phyloP scores from a whole-genome alignment of 2,113 vertebrate species.

The Nerophis ophidion region DNA sequence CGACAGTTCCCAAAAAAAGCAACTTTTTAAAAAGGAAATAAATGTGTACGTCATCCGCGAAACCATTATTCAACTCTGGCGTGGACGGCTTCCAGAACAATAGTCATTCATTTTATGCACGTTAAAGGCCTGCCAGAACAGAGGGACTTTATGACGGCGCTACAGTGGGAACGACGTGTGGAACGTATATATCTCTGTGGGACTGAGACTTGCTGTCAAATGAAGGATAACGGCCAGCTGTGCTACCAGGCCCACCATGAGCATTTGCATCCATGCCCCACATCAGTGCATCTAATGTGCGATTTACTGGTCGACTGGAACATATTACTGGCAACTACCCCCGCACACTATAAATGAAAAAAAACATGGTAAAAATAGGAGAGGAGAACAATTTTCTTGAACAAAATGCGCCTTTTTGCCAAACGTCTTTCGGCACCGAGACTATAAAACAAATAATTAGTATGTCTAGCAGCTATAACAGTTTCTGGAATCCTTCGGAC shows the following conservation, averaged over 20 bases:
- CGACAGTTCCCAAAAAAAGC: constrained; percentile 33
- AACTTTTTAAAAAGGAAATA: not conserved
- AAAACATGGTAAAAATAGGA: not conserved
- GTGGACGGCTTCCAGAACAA: constrained; percentile 18
- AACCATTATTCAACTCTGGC: constrained; percentile 1
- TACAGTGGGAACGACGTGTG: constrained; percentile 6
- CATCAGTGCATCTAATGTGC: constrained; percentile 35
- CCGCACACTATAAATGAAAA: constrained; percentile 15
- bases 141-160: not conserved
- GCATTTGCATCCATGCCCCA: constrained; percentile 41
- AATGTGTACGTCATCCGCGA: constrained; percentile 11
- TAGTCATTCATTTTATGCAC: constrained; percentile 7
- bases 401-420: not conserved
- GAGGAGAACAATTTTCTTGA: not conserved
- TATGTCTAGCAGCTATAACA: too few relatives aligned
- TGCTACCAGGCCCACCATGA: constrained; percentile 26
- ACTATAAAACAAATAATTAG: too few relatives aligned
- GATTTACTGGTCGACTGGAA: constrained; percentile 47
- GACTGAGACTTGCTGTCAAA: constrained; percentile 12
- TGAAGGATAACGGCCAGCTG: constrained; percentile 36
- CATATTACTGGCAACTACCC: constrained; percentile 25
- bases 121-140: constrained; percentile 18
- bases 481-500: too few relatives aligned
- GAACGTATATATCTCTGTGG: constrained; percentile 5
- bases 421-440: not conserved